phyloP scores from a whole-genome alignment of 2,113 vertebrate species.

The Callocephalon fimbriatum region DNA sequence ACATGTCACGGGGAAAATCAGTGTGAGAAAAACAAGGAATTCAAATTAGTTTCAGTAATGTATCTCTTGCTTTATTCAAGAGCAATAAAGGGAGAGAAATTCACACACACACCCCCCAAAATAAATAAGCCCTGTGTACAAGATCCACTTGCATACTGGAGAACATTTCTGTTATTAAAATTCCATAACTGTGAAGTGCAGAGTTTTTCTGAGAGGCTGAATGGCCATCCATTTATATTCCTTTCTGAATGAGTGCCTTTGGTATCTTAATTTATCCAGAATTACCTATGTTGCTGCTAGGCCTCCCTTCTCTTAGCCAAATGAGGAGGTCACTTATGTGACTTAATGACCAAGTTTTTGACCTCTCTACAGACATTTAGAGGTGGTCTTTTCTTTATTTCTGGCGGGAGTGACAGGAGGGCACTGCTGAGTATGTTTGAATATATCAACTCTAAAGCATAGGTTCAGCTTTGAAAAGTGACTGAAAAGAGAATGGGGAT shows the following conservation, averaged over 20 bases:
- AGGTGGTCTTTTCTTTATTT: neutral
- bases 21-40: neutral
- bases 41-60: neutral
- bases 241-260: neutral
- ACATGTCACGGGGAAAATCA: neutral
- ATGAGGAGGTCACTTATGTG: neutral
- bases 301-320: neutral
- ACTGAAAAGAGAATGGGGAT: neutral
- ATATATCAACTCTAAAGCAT: neutral
- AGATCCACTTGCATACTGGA: neutral
- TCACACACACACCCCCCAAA: neutral
- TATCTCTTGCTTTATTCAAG: neutral
- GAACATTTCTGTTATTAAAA: slow-evolving; percentile 11
- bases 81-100: neutral
- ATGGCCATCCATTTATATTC: neutral
- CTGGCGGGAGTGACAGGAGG: neutral
- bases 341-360: neutral
- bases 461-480: neutral
- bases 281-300: neutral
- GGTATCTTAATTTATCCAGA: neutral
- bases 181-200: neutral
- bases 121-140: neutral
- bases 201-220: neutral
- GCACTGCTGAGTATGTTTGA: neutral
- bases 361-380: neutral